Evolutionary conservation across 2,113 vertebrate genomes (phyloP).

Genomic region (Alosa alosa): DNA sequence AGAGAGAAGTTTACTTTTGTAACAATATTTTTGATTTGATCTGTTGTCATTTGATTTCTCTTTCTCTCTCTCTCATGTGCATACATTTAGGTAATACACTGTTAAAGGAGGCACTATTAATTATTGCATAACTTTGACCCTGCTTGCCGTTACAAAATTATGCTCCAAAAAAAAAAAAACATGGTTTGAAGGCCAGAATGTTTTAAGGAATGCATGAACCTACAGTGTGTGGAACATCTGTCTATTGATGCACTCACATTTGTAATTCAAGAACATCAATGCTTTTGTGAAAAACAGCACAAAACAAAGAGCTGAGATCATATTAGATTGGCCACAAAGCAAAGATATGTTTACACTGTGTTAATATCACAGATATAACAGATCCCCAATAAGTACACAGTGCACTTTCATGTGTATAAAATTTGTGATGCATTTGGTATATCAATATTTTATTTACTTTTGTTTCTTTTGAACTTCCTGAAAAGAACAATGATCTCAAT

Average conservation of each 20-base stretch:
- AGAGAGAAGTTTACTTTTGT: neutral
- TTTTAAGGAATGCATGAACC: neutral
- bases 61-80: neutral
- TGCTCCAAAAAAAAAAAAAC: conserved; percentile 60
- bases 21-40: neutral
- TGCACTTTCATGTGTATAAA: neutral
- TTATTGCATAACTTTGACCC: conserved; percentile 85
- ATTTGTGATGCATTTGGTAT: conserved; percentile 4
- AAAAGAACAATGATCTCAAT: neutral
- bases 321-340: neutral
- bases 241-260: neutral
- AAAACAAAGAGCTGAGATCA: neutral
- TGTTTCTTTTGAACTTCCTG: conserved; percentile 1
- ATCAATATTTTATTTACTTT: neutral
- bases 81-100: conserved; percentile 37
- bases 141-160: conserved; percentile 81
- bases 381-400: neutral
- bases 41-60: neutral
- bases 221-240: neutral
- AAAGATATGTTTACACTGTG: neutral
- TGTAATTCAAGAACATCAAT: neutral
- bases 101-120: conserved; percentile 75
- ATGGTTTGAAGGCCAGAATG: conserved; percentile 52
- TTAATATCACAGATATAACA: neutral
- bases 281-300: neutral